phyloP scores from a whole-genome alignment of 2,888 invertebrate genomes.

The Drosophila cognata region DNA sequence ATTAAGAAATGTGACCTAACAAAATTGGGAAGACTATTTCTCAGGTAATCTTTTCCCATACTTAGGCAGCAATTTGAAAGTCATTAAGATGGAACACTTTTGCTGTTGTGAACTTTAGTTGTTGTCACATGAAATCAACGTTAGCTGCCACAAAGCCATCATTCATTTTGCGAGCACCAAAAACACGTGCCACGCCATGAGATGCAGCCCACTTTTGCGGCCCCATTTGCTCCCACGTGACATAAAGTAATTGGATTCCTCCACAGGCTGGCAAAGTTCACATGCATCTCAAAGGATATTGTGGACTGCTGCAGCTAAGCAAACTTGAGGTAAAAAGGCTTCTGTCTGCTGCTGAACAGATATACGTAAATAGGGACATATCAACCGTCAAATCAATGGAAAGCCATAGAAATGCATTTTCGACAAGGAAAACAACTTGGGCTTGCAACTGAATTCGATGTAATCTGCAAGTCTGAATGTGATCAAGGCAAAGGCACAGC shows the following conservation, averaged over 20 bases:
- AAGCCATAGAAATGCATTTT: not conserved
- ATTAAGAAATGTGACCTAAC: not conserved
- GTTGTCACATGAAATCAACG: conserved; percentile 6
- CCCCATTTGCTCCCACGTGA: conserved; percentile 8
- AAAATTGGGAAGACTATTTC: not conserved
- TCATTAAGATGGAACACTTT: conserved; percentile 1
- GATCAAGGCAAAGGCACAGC: not conserved
- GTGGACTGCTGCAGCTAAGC: not conserved
- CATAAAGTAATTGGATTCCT: conserved; percentile 20
- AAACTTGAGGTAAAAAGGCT: not conserved
- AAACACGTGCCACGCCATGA: not conserved
- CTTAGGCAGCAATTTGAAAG: conserved; percentile 1
- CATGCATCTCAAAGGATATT: not conserved
- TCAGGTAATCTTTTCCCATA: not conserved
- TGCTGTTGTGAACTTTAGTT: not conserved
- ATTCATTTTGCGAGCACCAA: conserved; percentile 9
- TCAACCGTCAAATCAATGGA: conserved; percentile 4
- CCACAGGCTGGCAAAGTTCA: conserved; percentile 3
- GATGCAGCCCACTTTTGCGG: not conserved
- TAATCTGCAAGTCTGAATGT: not conserved
- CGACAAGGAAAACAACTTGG: not conserved
- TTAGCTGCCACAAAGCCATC: conserved; percentile 22
- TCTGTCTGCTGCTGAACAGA: not conserved
- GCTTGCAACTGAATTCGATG: not conserved
- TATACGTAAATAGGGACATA: not conserved